A percentile compares a stretch with the other conserved stretches of the same genome.
phyloP scores from a whole-genome alignment of 2,113 vertebrate genomes.

The Nothoprocta perdicaria region DNA sequence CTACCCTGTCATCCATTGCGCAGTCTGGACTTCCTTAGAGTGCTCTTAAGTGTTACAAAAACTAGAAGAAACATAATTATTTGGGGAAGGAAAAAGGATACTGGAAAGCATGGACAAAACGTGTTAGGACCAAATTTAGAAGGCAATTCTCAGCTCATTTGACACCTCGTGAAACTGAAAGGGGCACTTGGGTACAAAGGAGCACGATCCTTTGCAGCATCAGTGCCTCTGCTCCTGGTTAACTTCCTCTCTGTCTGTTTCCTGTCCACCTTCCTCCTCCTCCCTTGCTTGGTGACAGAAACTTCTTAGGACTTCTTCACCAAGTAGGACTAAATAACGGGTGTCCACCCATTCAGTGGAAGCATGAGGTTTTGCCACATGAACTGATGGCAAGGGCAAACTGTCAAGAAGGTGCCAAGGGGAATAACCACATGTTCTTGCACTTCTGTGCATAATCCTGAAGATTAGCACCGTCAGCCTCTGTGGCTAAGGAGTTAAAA shows the following conservation, averaged over 20 bases:
- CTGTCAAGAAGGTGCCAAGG: not conserved
- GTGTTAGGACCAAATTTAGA: not conserved
- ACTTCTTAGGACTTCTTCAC: not conserved
- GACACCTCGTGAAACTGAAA: not conserved
- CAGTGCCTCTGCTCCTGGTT: not conserved
- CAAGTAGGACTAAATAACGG: not conserved
- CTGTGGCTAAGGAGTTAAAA: constrained; percentile 19
- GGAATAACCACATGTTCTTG: not conserved
- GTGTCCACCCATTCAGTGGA: not conserved
- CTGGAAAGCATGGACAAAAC: not conserved
- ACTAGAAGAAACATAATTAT: not conserved
- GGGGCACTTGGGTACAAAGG: not conserved
- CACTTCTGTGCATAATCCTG: not conserved
- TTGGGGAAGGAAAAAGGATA: not conserved
- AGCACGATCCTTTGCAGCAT: not conserved
- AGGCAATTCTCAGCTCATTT: not conserved
- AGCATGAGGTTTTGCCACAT: not conserved
- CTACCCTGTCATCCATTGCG: not conserved
- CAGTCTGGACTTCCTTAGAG: not conserved
- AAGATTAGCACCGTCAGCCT: not conserved
- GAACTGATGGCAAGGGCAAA: not conserved
- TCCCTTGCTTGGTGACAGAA: not conserved
- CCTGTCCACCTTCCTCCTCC: not conserved
- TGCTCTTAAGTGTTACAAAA: not conserved
- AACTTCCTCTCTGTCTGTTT: not conserved